Conservation (phyloP, 2,113 vertebrate genomes). For the Ibidorhyncha struthersii region DNA sequence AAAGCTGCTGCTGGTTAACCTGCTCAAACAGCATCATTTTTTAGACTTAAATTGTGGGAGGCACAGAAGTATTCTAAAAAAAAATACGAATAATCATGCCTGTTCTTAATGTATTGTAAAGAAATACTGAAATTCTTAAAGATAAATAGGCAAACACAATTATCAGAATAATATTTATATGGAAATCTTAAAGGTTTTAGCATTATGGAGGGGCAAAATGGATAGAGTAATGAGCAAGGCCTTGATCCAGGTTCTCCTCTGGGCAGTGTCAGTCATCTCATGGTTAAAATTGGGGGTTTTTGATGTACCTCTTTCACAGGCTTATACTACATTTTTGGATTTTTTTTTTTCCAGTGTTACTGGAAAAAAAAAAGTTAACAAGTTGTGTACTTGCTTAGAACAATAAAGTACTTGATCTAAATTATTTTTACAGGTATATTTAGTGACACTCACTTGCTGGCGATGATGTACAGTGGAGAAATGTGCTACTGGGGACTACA, state of each 20-base stretch:
- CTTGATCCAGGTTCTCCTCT: background rate
- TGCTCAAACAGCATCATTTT: background rate
- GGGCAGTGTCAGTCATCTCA: too few relatives aligned
- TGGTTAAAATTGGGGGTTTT: background rate
- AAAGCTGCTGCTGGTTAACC: background rate
- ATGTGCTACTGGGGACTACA: conserved; percentile 98
- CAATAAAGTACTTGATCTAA: background rate
- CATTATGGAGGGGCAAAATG: background rate
- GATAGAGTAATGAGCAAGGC: background rate
- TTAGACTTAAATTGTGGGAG: background rate
- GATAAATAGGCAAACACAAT: background rate
- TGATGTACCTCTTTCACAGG: background rate
- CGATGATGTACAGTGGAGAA: conserved; percentile 96
- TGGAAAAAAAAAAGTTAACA: background rate
- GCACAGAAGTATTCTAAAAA: background rate
- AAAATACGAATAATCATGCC: background rate
- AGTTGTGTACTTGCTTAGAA: background rate
- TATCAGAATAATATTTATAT: background rate
- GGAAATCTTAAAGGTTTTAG: background rate
- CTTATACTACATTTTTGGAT: background rate
- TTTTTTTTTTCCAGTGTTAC: background rate
- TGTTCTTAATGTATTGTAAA: background rate
- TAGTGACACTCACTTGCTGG: conserved; percentile 84
- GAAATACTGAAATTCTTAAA: background rate
- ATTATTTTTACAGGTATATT: conserved; percentile 82